Evolutionary conservation across 1,140 invertebrate species (phyloP).

Genomic region (Zaprionus gabonicus): DNA sequence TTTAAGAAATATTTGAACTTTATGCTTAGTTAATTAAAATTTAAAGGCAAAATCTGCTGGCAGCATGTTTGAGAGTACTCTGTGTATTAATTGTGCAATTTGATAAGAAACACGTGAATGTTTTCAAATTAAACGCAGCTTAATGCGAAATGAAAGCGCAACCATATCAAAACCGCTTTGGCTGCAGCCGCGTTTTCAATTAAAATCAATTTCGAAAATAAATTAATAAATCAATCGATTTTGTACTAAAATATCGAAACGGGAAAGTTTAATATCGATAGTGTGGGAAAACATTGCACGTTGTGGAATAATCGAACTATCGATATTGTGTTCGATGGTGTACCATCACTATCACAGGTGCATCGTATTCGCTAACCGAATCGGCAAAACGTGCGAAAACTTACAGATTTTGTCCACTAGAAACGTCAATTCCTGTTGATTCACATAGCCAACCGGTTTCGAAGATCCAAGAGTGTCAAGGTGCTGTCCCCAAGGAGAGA

Average conservation of each 20-base stretch:
- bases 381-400: constrained; percentile 48
- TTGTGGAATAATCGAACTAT: neutral
- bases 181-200: neutral
- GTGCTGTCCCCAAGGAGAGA: neutral
- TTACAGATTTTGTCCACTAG: constrained; percentile 15
- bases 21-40: neutral
- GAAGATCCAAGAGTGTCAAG: neutral
- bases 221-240: neutral
- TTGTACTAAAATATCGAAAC: constrained; percentile 6
- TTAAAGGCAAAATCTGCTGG: neutral
- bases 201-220: neutral
- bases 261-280: neutral
- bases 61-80: neutral
- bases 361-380: constrained; percentile 48
- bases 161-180: neutral
- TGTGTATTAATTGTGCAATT: neutral
- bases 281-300: neutral
- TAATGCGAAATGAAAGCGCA: neutral
- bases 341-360: constrained; percentile 40
- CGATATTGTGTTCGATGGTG: constrained; percentile 12
- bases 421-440: constrained; percentile 12
- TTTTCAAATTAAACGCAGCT: neutral
- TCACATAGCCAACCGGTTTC: constrained; percentile 17
- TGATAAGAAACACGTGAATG: neutral
- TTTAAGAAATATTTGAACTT: neutral